Base-by-base conservation (phyloP, 1,140 invertebrate species). In the Penaeus indicus region DNA sequence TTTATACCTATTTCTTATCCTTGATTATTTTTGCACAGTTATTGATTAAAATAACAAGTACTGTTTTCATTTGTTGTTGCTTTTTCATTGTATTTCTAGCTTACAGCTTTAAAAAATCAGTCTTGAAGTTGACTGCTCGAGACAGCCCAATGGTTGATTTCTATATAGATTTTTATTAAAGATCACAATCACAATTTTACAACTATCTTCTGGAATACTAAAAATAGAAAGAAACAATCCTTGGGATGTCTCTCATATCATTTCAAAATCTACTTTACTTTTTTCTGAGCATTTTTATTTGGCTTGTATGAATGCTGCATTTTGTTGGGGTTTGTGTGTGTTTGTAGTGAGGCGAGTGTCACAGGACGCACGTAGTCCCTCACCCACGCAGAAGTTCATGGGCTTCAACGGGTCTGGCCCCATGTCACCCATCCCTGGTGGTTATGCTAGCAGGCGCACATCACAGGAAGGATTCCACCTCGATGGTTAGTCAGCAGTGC, bases 401-500 rank as follows among this genome's bases (percentile, higher is more conserved):
- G n/a, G 92, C 93, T 47, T 94, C 94, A 92, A 96, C 95, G 93
- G 96, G 96, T 91, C 94, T 97, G 92, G 97, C 96, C 91, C 95
- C 96, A 92, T 96, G 96, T 93, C 95, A 95, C 87, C 87, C 47
- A 88, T 88, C 91, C 98, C 97, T 90, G 97, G 97, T 93, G 97
- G 97, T 90, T 97, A 98, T 93, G 97, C 97, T 90, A 97, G 97
- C 89, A 95, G 97, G 85, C 95, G 97, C 90, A 97, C 97, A 89
- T 98, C 97, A 92, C 96, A 97, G 92, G 97, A 98, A 92, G 96
- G 96, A 88, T 97, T 98, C 93, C 95, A 97, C 93, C 93, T 97
- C 25, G 97, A 97, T 93, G 94, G 94, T 94, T 92, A 91, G 91
- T 91, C 64, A 67, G 54, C n/a, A 62, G 60, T 81, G 85, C 78